Base-by-base conservation (phyloP, 2,797 vertebrate species). In the Rhyacichthys aspro region DNA sequence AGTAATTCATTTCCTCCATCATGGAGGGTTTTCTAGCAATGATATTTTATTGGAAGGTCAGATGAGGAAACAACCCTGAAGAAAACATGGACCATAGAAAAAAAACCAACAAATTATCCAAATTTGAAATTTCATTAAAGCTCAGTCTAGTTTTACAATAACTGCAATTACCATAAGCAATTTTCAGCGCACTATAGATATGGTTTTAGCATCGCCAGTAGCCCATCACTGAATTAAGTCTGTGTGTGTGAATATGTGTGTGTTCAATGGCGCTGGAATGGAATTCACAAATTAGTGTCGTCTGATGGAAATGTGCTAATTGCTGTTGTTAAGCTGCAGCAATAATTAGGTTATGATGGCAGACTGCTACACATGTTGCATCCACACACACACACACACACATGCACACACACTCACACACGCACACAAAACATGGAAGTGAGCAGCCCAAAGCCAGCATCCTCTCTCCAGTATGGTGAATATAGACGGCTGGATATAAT, bases 341-440 rank as follows among this genome's bases (percentile, higher is more conserved):
- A 90, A 89, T 91, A 92, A 91, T 91, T 88, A 90, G 90, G 87
- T 91, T 90, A 91, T 89, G 90, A 90, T 89, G 87, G 86, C 86
- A 86, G 79, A 83, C 83, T 72, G 72, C 79, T 86, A 72, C 79
- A 86, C 78, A 65, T 73, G 70, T 79, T 81, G 54, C 39, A 50
- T 56, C 49, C 59, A 38, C 34, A 48, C 60, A 33, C 60, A 55
- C 44, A 53, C 59, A 62, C 32, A n/a, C 32, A 44, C 56, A 46
- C 46, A 44, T 67, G 46, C 66, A 61, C 38, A 47, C 59, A 48
- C 54, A 33, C 28, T 42, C 56, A 17, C 44, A 47, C 56, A 44
- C 56, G 48, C 36, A 16, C 36, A 41, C 55, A 49, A 44, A 44
- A 60, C 77, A 53, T 15, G 6, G 37, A 66, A 39, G 43, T 3